phyloP scores from a whole-genome alignment of 2,113 vertebrate species.

The Nanorana parkeri region DNA sequence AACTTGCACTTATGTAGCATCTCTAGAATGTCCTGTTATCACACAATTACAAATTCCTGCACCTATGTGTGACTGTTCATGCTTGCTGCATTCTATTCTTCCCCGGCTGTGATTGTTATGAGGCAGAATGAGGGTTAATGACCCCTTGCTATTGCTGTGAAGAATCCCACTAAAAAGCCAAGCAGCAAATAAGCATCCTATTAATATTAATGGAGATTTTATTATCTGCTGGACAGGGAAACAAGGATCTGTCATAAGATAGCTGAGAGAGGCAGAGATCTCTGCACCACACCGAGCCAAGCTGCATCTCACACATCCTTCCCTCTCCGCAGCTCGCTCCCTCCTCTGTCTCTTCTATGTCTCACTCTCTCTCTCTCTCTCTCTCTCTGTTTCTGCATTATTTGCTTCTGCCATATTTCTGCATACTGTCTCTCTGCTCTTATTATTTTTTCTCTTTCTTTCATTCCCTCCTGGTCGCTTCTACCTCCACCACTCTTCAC shows the following conservation, averaged over 20 bases:
- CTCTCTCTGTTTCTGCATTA: background rate
- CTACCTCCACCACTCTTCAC: background rate
- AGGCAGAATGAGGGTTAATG: conserved; percentile 10
- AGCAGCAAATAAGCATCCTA: conserved; percentile 60
- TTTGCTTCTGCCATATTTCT: background rate
- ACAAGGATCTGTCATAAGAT: conserved; percentile 30
- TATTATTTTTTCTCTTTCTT: background rate
- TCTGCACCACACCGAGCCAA: background rate
- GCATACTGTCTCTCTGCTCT: conserved; percentile 13
- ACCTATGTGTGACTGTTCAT: too few relatives aligned
- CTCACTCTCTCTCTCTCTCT: background rate
- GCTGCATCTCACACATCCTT: too few relatives aligned
- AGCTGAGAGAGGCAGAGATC: conserved; percentile 26
- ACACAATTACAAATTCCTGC: too few relatives aligned
- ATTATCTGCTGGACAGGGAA: conserved; percentile 59
- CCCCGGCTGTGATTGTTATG: background rate
- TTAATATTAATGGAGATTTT: conserved; percentile 69
- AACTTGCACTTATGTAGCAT: too few relatives aligned
- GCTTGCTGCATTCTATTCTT: too few relatives aligned
- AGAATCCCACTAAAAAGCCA: conserved; percentile 25
- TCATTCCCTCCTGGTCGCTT: background rate
- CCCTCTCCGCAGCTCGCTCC: background rate
- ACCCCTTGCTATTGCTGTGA: background rate
- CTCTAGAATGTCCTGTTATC: too few relatives aligned
- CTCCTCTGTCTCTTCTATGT: background rate